phyloP scores from a whole-genome alignment of 1,140 invertebrate species.

The Zaprionus gabonicus region DNA sequence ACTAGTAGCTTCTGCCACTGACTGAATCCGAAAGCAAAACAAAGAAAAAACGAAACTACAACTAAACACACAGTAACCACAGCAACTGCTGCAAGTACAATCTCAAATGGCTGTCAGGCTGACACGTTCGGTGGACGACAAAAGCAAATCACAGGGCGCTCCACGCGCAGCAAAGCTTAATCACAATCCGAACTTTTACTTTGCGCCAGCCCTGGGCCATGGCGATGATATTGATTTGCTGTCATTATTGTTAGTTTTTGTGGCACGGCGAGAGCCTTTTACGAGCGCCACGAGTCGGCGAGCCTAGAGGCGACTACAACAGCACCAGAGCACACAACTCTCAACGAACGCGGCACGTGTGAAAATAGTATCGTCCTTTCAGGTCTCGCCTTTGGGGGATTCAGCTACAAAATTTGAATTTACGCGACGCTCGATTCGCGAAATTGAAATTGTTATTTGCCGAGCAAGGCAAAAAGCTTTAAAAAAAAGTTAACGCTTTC shows the following conservation, averaged over 20 bases:
- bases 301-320: slow-evolving; percentile 33
- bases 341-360: slow-evolving; percentile 42
- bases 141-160: slow-evolving; percentile 59
- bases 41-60: background rate
- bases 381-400: slow-evolving; percentile 28
- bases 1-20: background rate
- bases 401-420: slow-evolving; percentile 74
- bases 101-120: slow-evolving; percentile 25
- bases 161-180: slow-evolving; percentile 23
- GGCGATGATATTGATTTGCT: slow-evolving; percentile 80
- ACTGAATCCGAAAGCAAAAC: slow-evolving; percentile 5
- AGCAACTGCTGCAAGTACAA: slow-evolving; percentile 18
- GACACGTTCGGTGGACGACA: slow-evolving; percentile 26
- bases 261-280: slow-evolving; percentile 30
- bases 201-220: slow-evolving; percentile 62
- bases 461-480: slow-evolving; percentile 18
- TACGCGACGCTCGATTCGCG: slow-evolving; percentile 67
- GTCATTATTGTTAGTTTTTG: slow-evolving; percentile 78
- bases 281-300: slow-evolving; percentile 22
- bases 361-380: slow-evolving; percentile 56
- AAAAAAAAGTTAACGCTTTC: slow-evolving; percentile 36
- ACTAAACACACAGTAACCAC: background rate
- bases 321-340: slow-evolving; percentile 20
- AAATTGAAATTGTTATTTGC: slow-evolving; percentile 83
- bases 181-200: slow-evolving; percentile 71